phyloP scores from a whole-genome alignment of 2,113 vertebrate species.

The Rhagologus leucostigma region DNA sequence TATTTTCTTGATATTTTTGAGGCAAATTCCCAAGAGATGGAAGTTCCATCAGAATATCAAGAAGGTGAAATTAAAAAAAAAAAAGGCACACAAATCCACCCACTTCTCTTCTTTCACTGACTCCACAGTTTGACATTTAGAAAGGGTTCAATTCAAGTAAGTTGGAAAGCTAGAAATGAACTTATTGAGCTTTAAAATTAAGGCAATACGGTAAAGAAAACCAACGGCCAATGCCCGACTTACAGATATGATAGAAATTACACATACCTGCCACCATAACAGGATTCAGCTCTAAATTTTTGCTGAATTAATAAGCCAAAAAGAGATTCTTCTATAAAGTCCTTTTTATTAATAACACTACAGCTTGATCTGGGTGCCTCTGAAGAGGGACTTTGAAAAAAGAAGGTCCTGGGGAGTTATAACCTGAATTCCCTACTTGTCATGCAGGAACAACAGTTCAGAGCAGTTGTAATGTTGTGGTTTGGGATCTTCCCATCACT shows the following conservation, averaged over 20 bases:
- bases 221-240: not conserved
- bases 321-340: not conserved
- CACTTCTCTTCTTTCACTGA: not conserved
- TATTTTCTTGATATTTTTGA: not conserved
- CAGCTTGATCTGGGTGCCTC: not conserved
- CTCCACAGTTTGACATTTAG: not conserved
- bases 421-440: not conserved
- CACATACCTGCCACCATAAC: not conserved
- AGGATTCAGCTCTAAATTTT: not conserved
- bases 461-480: not conserved
- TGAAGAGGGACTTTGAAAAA: not conserved
- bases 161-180: not conserved
- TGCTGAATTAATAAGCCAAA: not conserved
- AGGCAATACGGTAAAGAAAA: not conserved
- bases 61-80: not conserved
- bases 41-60: not conserved
- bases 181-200: not conserved
- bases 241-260: not conserved
- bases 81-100: not conserved
- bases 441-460: fast-evolving
- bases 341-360: not conserved
- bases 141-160: not conserved
- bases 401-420: not conserved
- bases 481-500: not conserved
- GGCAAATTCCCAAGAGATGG: not conserved